These are phyloP conservation scores for Graptemys geographica DNA, from an alignment of 2,797 vertebrate genomes.

Conservation along the genomic window DNA sequence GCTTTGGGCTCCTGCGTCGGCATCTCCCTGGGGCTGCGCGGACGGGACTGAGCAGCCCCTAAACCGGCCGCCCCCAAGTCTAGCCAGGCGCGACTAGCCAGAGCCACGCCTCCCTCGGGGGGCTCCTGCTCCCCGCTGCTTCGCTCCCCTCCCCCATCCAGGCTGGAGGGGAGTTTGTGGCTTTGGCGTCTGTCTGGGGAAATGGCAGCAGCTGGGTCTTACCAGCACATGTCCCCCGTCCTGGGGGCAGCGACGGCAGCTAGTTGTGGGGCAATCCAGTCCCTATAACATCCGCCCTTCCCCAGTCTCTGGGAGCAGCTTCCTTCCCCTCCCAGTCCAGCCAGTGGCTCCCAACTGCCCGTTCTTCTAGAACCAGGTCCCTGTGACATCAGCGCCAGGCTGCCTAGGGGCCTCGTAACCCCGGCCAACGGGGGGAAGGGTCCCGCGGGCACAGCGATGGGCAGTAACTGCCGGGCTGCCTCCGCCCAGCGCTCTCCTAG, in stretches of 20 bases:
- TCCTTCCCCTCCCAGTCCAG: not conserved
- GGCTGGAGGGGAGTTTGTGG: not conserved
- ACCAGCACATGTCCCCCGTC: not conserved
- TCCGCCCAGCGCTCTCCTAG: no score
- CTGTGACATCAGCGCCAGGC: not conserved
- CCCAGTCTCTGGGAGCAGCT: not conserved
- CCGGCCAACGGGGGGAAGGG: no score
- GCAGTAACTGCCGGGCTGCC: no score
- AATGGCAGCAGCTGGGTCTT: not conserved
- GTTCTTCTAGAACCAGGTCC: not conserved
- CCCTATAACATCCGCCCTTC: not conserved
- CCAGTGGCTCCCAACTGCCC: not conserved
- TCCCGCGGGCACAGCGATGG: not conserved
- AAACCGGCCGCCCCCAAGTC: not conserved
- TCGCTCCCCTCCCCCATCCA: not conserved
- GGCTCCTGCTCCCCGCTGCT: not conserved
- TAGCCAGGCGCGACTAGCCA: not conserved
- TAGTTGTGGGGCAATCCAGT: no score
- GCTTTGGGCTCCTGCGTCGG: no score
- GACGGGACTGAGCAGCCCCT: no score
- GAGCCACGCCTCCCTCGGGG: not conserved
- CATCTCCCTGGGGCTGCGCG: no score
- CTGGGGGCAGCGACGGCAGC: not conserved
- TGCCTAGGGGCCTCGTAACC: not conserved
- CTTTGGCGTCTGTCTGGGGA: not conserved